Percentiles rank a stretch among this genome's conserved stretches.
Evolutionary conservation across 1,140 invertebrate species (phyloP).

Genomic region (Dendroctonus valens): DNA sequence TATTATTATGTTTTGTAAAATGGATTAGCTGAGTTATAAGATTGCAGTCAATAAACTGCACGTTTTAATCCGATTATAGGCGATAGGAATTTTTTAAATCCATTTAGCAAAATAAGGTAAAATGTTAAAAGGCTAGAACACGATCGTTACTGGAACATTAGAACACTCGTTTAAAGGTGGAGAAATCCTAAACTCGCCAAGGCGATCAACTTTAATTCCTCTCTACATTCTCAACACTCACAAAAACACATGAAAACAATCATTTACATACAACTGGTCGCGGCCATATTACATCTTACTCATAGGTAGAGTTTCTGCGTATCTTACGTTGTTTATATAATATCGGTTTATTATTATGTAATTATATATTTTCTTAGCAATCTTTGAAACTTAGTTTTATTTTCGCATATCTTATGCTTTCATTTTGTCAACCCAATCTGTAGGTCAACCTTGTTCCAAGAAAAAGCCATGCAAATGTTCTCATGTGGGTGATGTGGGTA

Average conservation of each 20-base stretch:
- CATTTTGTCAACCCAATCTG: too few species aligned
- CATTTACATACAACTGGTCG: constrained; percentile 16
- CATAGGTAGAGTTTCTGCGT: constrained; percentile 1
- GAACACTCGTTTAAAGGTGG: not conserved
- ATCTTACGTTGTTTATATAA: not conserved
- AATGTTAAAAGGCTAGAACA: constrained; percentile 8
- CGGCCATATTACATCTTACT: constrained; percentile 1
- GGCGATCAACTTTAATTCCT: constrained; percentile 18
- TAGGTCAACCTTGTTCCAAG: too few species aligned
- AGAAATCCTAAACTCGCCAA: constrained; percentile 21
- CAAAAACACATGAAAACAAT: constrained; percentile 19
- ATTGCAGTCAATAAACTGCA: too few species aligned
- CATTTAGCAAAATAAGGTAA: constrained; percentile 9
- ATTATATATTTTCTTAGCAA: too few species aligned
- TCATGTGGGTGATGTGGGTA: too few species aligned
- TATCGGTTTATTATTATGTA: too few species aligned
- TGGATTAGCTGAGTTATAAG: too few species aligned
- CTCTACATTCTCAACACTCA: constrained; percentile 6
- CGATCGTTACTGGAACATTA: constrained; percentile 4
- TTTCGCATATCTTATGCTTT: too few species aligned
- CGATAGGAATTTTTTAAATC: not conserved
- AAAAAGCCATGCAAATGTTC: too few species aligned
- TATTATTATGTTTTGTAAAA: too few species aligned
- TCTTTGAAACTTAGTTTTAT: too few species aligned
- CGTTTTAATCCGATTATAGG: not conserved